These are phyloP conservation scores for Psettodes erumei DNA, from an alignment of 2,113 vertebrate species.

Conservation along the genomic window DNA sequence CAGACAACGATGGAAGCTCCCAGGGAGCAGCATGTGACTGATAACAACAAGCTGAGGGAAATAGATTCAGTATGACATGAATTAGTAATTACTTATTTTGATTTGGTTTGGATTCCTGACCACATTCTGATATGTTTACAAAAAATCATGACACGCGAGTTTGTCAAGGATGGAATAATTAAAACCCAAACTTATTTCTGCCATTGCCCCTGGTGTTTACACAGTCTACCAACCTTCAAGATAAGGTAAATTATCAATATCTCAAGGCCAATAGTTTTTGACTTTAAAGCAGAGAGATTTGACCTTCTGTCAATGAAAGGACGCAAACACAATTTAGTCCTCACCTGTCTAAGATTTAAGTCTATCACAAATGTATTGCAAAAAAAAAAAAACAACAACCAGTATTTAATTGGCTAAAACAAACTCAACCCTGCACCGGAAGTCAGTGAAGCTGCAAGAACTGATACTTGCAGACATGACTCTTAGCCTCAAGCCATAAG, in stretches of 20 bases:
- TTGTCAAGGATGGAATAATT: not conserved
- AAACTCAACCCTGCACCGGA: not conserved
- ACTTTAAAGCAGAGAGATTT: too few relatives aligned
- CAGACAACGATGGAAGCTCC: constrained; percentile 7
- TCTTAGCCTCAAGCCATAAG: too few relatives aligned
- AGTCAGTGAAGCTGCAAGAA: not conserved
- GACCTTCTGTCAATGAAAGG: too few relatives aligned
- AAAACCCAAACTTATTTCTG: not conserved
- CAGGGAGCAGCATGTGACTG: constrained; percentile 29
- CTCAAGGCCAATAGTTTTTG: too few relatives aligned
- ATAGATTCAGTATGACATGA: not conserved
- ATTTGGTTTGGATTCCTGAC: too few relatives aligned
- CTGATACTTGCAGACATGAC: not conserved
- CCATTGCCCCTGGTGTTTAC: not conserved
- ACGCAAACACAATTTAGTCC: too few relatives aligned
- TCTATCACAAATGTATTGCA: not conserved
- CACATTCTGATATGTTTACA: too few relatives aligned
- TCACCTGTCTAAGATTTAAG: not conserved
- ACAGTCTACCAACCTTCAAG: not conserved
- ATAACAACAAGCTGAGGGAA: constrained; percentile 29
- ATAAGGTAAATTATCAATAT: too few relatives aligned
- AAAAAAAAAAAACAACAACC: not conserved
- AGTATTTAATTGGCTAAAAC: not conserved
- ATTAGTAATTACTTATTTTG: not conserved
- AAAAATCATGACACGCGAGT: not conserved